phyloP scores from a whole-genome alignment of 2,797 vertebrate species.

The Bradypodion pumilum region DNA sequence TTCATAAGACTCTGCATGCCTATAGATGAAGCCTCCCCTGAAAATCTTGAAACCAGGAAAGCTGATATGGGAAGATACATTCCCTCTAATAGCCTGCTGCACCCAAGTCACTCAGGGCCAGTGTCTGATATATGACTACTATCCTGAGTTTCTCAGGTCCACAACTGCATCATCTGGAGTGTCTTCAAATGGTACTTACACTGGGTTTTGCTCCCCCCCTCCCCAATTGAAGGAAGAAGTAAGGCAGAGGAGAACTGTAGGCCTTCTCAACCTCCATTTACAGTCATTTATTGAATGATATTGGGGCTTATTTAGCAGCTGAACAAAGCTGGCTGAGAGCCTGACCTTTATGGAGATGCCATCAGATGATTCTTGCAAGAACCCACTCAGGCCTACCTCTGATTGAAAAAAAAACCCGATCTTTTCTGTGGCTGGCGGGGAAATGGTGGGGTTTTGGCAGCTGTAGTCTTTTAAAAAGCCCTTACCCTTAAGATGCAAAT shows the following conservation, averaged over 20 bases:
- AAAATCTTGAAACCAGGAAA: too few species aligned
- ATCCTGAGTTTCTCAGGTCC: too few species aligned
- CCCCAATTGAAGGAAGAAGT: neutral
- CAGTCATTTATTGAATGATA: neutral
- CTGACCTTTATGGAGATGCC: neutral
- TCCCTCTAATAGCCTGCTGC: too few species aligned
- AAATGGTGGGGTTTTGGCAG: neutral
- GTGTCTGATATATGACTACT: too few species aligned
- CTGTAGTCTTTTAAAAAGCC: neutral
- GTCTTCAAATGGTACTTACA: neutral
- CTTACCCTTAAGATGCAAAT: too few species aligned
- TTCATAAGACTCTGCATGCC: too few species aligned
- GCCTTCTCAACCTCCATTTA: neutral
- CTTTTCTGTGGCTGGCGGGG: too few species aligned
- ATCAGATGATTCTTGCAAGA: too few species aligned
- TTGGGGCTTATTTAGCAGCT: neutral
- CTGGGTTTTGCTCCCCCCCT: neutral
- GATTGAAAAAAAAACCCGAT: neutral
- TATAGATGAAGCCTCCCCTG: too few species aligned
- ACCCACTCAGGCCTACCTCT: too few species aligned
- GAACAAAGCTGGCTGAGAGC: neutral
- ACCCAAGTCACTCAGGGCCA: too few species aligned
- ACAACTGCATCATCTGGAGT: neutral
- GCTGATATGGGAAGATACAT: too few species aligned
- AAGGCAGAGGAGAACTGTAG: neutral